Conservation (phyloP, 2,888 invertebrate genomes). For the Mantis religiosa region DNA sequence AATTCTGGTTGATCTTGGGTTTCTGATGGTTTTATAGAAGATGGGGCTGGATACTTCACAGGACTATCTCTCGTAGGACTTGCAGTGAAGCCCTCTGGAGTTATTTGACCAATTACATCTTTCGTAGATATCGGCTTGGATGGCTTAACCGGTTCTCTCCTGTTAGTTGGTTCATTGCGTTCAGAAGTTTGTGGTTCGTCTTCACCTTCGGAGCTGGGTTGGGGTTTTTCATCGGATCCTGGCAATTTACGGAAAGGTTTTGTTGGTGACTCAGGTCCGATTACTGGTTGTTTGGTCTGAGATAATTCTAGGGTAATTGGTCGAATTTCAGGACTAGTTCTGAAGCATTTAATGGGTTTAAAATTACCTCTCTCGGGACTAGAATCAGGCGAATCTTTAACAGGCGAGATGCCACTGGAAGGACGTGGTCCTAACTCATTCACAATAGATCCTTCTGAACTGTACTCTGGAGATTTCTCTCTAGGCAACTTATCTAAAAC, state of each 20-base stretch:
- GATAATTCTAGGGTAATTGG: slow-evolving; percentile 9
- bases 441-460: slow-evolving; percentile 38
- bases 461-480: slow-evolving; percentile 39
- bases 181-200: background rate
- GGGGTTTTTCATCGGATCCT: background rate
- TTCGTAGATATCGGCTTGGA: slow-evolving; percentile 23
- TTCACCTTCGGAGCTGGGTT: background rate
- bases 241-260: background rate
- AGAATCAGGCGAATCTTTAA: slow-evolving; percentile 30
- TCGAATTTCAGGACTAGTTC: slow-evolving; percentile 33
- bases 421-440: slow-evolving; percentile 34
- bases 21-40: background rate
- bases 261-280: slow-evolving; percentile 12
- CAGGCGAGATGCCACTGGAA: background rate
- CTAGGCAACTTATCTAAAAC: slow-evolving; percentile 21
- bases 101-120: background rate
- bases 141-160: slow-evolving; percentile 26
- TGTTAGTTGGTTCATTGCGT: background rate
- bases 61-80: background rate
- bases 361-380: slow-evolving; percentile 37
- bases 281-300: background rate
- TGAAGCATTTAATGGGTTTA: slow-evolving; percentile 36
- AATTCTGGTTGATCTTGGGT: background rate
- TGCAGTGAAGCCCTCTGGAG: slow-evolving; percentile 11
- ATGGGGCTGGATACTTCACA: background rate